Evolutionary conservation across 2,113 vertebrate genomes (phyloP).

Genomic region (Ammospiza nelsoni): DNA sequence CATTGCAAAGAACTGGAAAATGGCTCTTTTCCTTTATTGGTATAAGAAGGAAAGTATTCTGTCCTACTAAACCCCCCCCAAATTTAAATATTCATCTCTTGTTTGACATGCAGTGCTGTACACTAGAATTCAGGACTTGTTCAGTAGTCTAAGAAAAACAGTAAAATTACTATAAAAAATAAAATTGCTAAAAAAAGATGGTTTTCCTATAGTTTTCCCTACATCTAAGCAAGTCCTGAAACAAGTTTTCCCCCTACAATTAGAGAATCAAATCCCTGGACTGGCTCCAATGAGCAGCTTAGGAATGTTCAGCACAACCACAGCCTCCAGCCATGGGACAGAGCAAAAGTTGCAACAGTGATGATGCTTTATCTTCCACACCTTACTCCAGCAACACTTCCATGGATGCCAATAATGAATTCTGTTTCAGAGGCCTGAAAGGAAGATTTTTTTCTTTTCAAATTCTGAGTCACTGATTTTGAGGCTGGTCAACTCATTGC

Average conservation of each 20-base stretch:
- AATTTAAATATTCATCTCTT: background rate
- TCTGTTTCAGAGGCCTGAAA: background rate
- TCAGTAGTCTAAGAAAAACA: background rate
- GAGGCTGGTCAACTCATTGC: background rate
- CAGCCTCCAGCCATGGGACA: conserved; percentile 7
- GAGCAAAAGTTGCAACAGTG: conserved; percentile 18
- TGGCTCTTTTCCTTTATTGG: background rate
- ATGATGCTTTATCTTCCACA: background rate
- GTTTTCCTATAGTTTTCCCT: background rate
- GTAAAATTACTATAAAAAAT: background rate
- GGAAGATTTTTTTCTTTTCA: background rate
- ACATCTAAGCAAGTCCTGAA: background rate
- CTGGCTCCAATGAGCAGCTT: background rate
- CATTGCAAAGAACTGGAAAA: background rate
- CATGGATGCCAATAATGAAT: background rate
- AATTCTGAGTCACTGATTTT: background rate
- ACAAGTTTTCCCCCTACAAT: background rate
- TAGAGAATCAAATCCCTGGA: background rate
- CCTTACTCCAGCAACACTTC: background rate
- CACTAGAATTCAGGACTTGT: background rate
- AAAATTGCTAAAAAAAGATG: background rate
- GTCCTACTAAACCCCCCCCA: background rate
- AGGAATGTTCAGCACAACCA: conserved; percentile 1
- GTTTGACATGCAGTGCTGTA: background rate
- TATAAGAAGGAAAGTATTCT: background rate